A percentile compares a stretch with the other conserved stretches of the same genome.
phyloP scores from a whole-genome alignment of 1,140 invertebrate species.

The Scylla paramamosain region DNA sequence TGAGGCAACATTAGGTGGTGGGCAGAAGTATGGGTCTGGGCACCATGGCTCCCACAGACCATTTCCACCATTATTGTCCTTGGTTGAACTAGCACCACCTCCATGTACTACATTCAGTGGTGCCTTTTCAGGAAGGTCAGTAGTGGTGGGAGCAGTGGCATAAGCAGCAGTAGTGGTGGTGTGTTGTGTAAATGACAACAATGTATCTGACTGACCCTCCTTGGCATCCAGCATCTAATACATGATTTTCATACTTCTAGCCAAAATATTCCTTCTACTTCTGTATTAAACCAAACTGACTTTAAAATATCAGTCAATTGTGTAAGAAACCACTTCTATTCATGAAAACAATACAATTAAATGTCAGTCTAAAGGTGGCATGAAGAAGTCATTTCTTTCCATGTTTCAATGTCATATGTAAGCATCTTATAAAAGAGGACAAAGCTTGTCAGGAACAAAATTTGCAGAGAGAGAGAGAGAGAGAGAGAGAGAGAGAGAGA shows the following conservation, averaged over 20 bases:
- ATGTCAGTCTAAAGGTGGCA: no score
- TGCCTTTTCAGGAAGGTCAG: background rate
- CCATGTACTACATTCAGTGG: background rate
- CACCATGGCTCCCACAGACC: background rate
- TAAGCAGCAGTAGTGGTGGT: background rate
- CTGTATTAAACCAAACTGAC: no score
- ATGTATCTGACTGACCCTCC: background rate
- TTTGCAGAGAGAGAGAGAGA: conserved; percentile 9
- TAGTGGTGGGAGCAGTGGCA: no score
- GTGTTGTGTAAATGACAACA: background rate
- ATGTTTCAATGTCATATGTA: no score
- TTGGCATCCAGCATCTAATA: no score
- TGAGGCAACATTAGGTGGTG: background rate
- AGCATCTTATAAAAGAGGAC: no score
- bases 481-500: conserved; percentile 44
- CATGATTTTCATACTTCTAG: no score
- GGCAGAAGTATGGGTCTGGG: background rate
- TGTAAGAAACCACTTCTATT: no score
- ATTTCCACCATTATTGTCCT: background rate
- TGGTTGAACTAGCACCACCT: background rate
- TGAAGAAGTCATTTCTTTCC: background rate
- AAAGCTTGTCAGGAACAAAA: background rate
- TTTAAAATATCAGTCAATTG: no score
- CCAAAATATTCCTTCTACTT: no score
- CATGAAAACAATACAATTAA: no score